A percentile compares a stretch with the other conserved stretches of the same genome.
These are phyloP conservation scores for Seriola dumerili DNA, from an alignment of 2,113 vertebrate genomes.

Conservation along the genomic window DNA sequence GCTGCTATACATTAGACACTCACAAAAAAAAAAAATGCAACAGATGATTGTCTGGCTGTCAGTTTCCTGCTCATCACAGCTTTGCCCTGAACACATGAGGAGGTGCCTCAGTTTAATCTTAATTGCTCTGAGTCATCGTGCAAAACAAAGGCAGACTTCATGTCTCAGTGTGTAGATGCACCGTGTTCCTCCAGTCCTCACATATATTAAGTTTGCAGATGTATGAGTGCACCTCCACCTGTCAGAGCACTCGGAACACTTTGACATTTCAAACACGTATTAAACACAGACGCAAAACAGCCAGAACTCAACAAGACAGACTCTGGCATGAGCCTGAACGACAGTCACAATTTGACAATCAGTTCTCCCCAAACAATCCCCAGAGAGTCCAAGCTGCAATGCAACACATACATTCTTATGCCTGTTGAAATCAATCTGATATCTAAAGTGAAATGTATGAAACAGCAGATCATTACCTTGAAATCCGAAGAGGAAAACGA, in stretches of 20 bases:
- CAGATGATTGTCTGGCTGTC: neutral
- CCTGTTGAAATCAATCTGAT: fast-evolving
- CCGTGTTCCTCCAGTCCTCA: neutral
- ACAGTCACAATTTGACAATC: neutral
- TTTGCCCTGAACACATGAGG: neutral
- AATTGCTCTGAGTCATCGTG: neutral
- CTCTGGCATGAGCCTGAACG: neutral
- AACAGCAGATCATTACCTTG: conserved; percentile 54
- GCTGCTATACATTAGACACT: neutral
- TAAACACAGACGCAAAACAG: conserved; percentile 19
- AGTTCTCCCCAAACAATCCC: conserved; percentile 27
- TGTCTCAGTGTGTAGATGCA: neutral
- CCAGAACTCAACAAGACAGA: conserved; percentile 2
- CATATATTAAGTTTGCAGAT: conserved; percentile 8
- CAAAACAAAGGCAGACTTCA: neutral
- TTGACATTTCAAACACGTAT: conserved; percentile 38
- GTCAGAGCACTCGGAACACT: neutral
- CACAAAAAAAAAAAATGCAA: conserved; percentile 4
- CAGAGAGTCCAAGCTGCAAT: conserved; percentile 27
- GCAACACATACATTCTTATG: neutral
- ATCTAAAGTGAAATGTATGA: neutral
- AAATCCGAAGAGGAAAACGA: conserved; percentile 67
- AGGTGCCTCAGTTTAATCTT: neutral
- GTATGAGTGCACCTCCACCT: neutral
- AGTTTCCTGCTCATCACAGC: neutral